Evolutionary conservation across 1,140 invertebrate genomes (phyloP), one percentile per base, ranked within the genome.

Genomic region (Cheumatopsyche charites): DNA sequence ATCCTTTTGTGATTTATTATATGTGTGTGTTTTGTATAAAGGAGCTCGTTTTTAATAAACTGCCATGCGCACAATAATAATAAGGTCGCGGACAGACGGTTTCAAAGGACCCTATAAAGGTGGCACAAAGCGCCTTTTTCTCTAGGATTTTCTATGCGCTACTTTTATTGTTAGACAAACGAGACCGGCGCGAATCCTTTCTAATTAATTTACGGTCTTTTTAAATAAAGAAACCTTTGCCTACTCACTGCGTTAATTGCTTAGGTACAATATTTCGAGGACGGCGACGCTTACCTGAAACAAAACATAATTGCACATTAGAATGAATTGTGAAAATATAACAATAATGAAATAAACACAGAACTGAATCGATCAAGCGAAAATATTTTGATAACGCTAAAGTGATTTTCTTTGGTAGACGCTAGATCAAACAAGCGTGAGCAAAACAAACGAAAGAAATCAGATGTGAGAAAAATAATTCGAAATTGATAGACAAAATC

Each of bases 1-100:
- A 52, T 52, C 47, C 47, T 52, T 52, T 52, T 52, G 47, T 52
- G 47, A 52, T 52, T 52, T 52, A 52, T 52, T 36, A 47, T 52
- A 52, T 47, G 15, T 47, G 29, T 36, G 9, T 36, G 9, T 36
- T 36, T 47, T n/a, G 15, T 47, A 52, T 9, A 52, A 52, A 52
- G 47, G 47, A 52, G 47, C 47, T n/a, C 15, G 47, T 52, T 52
- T 52, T 52, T 52, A 52, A 52, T 52, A 52, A 52, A 52, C 47
- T 17, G 6, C 15, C 19, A 36, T 36, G 29, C 15, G 7, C 47
- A 52, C 19, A 52, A 36, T 36, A 36, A 52, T 52, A 52, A 19
- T 52, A 17, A 19, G n/a, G 15, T 15, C 9, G 47, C 13, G 47
- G 47, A 52, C 47, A 52, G n/a, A 15, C 13, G 15, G 6, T 17